phyloP scores from a whole-genome alignment of 1,140 invertebrate species.

The Coenobita brevimanus region DNA sequence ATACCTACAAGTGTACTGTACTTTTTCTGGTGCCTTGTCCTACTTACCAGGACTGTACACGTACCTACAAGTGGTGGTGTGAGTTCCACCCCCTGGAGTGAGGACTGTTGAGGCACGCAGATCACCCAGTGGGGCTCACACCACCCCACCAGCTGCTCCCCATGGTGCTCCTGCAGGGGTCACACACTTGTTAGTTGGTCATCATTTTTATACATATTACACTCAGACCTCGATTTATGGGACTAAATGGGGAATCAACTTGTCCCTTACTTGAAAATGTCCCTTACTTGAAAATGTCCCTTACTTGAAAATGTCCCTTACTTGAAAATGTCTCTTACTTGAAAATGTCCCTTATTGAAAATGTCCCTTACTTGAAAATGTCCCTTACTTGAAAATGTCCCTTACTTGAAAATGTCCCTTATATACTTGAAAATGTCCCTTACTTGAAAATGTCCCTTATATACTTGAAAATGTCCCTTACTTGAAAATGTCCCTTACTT shows the following conservation, averaged over 20 bases:
- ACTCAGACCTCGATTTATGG: too few species aligned
- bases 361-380: too few species aligned
- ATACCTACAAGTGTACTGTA: too few species aligned
- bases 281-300: not conserved
- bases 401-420: too few species aligned
- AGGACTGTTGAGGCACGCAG: constrained; percentile 43
- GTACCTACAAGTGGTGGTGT: constrained; percentile 44
- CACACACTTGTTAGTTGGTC: not conserved
- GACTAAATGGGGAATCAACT: too few species aligned
- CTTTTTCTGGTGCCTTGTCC: too few species aligned
- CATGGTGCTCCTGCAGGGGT: constrained; percentile 42
- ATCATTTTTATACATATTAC: not conserved
- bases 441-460: too few species aligned
- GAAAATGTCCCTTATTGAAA: not conserved
- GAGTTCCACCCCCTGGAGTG: constrained; percentile 22
- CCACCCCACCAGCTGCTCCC: constrained; percentile 36
- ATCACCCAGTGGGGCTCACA: constrained; percentile 53
- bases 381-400: too few species aligned
- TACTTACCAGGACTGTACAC: too few species aligned
- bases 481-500: too few species aligned
- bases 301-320: not conserved
- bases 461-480: too few species aligned
- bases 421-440: too few species aligned
- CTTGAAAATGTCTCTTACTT: not conserved
- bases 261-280: not conserved